Conservation (phyloP, 1,140 invertebrate species). For the Ceratina calcarata region DNA sequence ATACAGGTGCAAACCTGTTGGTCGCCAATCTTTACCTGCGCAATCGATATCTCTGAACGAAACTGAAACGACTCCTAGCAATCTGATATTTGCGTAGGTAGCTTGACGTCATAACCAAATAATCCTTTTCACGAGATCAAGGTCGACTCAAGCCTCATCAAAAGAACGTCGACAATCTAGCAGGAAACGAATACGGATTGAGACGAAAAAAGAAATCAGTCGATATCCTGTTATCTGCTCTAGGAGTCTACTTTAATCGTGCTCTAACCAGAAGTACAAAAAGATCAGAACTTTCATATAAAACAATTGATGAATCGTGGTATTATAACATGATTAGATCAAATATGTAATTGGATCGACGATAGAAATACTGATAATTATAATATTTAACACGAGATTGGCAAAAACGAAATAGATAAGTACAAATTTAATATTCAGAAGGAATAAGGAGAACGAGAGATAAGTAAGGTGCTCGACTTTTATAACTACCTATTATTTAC, state of each 20-base stretch:
- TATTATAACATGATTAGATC: too few species aligned
- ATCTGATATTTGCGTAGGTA: constrained; percentile 32
- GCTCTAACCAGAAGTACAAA: too few species aligned
- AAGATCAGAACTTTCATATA: too few species aligned
- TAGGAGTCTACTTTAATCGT: too few species aligned
- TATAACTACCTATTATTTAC: too few species aligned
- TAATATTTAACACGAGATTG: too few species aligned
- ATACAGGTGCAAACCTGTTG: constrained; percentile 29
- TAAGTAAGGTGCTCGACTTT: too few species aligned
- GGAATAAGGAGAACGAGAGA: background rate
- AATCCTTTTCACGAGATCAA: constrained; percentile 49
- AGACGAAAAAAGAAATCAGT: background rate
- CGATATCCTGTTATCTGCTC: background rate
- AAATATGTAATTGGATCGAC: too few species aligned
- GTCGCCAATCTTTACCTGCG: constrained; percentile 31
- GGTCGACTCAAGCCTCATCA: constrained; percentile 17
- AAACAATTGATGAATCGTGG: too few species aligned
- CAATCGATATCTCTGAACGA: constrained; percentile 48
- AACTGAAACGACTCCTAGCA: constrained; percentile 39
- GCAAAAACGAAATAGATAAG: too few species aligned
- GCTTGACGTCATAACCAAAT: constrained; percentile 45
- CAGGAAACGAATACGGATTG: background rate
- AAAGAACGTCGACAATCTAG: background rate
- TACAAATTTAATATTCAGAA: too few species aligned
- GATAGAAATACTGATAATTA: too few species aligned